Evolutionary conservation across 2,797 vertebrate genomes (phyloP).

Genomic region (Rachycentron canadum): DNA sequence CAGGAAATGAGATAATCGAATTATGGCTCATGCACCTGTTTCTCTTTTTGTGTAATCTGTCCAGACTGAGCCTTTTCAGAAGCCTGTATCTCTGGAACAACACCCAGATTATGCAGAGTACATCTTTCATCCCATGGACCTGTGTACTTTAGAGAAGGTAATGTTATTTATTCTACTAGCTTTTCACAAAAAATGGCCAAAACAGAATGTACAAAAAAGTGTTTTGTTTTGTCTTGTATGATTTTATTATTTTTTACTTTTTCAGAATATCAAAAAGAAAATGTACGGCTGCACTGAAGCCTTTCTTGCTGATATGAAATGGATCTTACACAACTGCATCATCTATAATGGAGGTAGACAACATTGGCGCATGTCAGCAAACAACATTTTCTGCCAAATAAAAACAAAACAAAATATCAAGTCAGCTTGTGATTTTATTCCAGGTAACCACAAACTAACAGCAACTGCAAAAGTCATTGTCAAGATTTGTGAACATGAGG

Average conservation of each 20-base stretch:
- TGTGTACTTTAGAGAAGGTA: conserved; percentile 98
- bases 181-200: neutral
- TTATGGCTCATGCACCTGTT: conserved; percentile 1
- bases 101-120: conserved; percentile 99
- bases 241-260: conserved; percentile 35
- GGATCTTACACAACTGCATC: conserved; percentile 99
- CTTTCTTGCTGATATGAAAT: conserved; percentile 98
- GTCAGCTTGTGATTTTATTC: conserved; percentile 54
- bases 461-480: conserved; percentile 98
- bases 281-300: conserved; percentile 99
- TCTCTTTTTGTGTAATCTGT: conserved; percentile 36
- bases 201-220: neutral
- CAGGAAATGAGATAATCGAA: neutral
- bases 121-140: conserved; percentile 99
- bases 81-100: conserved; percentile 97
- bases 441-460: conserved; percentile 98
- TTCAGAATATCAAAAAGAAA: conserved; percentile 98
- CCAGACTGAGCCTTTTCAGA: conserved; percentile 98
- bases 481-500: conserved; percentile 99
- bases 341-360: conserved; percentile 97
- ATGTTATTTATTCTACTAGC: neutral
- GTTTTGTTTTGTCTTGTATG: conserved; percentile 9
- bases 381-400: neutral
- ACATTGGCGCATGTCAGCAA: neutral
- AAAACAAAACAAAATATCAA: neutral